These are phyloP conservation scores for Clarias gariepinus DNA, from an alignment of 2,113 vertebrate species.

Conservation along the genomic window DNA sequence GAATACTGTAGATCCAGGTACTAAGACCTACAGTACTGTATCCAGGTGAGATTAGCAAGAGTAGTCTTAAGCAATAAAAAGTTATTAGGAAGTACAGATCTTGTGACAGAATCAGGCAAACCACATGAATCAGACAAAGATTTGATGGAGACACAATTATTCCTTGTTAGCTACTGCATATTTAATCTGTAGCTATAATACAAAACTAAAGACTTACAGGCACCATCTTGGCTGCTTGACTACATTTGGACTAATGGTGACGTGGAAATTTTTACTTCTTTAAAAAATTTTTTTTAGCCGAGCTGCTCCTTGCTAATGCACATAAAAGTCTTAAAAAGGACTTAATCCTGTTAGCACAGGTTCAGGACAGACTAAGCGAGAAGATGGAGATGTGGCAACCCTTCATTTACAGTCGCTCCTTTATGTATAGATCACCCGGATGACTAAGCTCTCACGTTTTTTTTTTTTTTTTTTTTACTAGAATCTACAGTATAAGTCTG, in stretches of 20 bases:
- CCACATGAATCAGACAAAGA: not conserved
- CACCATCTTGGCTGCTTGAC: not conserved
- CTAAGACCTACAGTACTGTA: no score
- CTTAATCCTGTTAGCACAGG: not conserved
- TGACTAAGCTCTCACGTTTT: constrained; percentile 8
- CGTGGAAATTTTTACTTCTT: not conserved
- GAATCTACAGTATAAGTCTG: constrained; percentile 42
- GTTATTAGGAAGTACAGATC: not conserved
- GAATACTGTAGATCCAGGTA: no score
- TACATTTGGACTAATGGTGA: not conserved
- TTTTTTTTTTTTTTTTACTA: constrained; percentile 22
- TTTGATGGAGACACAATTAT: not conserved
- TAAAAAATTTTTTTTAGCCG: not conserved
- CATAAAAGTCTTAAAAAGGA: not conserved
- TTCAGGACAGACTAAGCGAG: constrained; percentile 8
- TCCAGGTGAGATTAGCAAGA: not conserved
- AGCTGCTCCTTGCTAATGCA: not conserved
- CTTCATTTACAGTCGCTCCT: constrained; percentile 4
- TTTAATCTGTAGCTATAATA: not conserved
- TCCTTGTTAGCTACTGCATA: no score
- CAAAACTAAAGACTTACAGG: not conserved
- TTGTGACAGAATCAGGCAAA: not conserved
- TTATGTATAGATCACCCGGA: not conserved
- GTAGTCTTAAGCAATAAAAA: not conserved
- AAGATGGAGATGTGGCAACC: not conserved